A percentile compares a stretch with the other conserved stretches of the same genome.
These are phyloP conservation scores for Sepioteuthis lessoniana DNA, from an alignment of 2,888 invertebrate genomes.

Conservation along the genomic window DNA sequence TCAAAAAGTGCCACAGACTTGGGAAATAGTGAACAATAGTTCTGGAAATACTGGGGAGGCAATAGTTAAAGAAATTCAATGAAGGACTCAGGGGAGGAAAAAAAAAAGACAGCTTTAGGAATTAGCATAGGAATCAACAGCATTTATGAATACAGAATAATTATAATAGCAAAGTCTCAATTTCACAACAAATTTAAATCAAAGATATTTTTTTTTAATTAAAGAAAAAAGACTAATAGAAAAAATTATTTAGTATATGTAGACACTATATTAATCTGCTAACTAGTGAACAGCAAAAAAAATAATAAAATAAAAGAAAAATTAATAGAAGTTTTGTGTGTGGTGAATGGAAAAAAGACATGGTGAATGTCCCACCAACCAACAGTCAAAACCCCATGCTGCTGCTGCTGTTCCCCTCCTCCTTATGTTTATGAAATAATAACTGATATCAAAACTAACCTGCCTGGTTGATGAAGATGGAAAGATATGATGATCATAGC, in stretches of 20 bases:
- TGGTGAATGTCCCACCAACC: not conserved
- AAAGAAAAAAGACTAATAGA: not conserved
- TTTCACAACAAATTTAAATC: too few species aligned
- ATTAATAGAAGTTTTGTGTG: not conserved
- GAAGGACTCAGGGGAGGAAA: not conserved
- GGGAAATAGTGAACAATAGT: not conserved
- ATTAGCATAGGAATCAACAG: conserved; percentile 10
- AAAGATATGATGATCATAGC: conserved; percentile 33
- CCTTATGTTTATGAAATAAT: not conserved
- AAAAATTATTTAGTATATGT: not conserved
- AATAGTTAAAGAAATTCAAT: not conserved
- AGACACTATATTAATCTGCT: not conserved
- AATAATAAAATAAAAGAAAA: too few species aligned
- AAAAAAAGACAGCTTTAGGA: not conserved
- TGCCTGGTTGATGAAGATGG: conserved; percentile 23
- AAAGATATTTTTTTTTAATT: not conserved
- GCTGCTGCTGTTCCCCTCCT: not conserved
- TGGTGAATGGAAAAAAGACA: not conserved
- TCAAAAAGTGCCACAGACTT: not conserved
- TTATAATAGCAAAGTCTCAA: not conserved
- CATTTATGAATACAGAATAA: conserved; percentile 10
- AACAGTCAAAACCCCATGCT: conserved; percentile 2
- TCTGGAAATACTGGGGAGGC: not conserved
- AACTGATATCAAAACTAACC: conserved; percentile 8
- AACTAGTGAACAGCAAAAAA: not conserved